Evolutionary conservation across 2,888 invertebrate genomes (phyloP), one percentile per base, ranked within the genome.

Genomic region (Xestia c-nigrum): DNA sequence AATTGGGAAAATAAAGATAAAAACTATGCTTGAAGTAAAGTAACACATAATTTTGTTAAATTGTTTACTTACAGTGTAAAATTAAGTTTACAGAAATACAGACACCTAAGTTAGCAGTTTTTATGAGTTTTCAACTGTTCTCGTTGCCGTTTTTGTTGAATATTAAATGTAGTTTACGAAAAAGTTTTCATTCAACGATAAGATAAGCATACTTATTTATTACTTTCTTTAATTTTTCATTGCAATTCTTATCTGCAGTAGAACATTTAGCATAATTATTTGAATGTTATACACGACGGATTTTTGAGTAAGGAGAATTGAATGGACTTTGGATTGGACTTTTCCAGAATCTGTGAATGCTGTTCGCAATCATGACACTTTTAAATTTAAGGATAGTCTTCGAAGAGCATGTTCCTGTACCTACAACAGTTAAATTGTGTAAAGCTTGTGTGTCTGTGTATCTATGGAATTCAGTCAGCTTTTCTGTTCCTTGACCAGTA

Each of bases 51-150:
- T 16, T 61, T 78, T 50, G 47, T 55, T 12, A 79, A 71, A 55
- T 79, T 55, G 63, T 24, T 55, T 78, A 55, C n/a, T 55, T 78
- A 55, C n/a, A 12, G 24, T 59, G 57, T 80, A n/a, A 78, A 65
- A 65, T 52, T 5, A 72, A 65, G 21, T 80, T 80, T 46, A 52
- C 80, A 10, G 24, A 72, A 38, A 57, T 59, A 73, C 80, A 16
- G 43, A 65, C 38, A 57, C 38, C 9, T 52, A 50, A 57, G 50
- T 59, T 38, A 19, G 24, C 14, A 65, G 65, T 21, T 59, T 57
- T 65, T 50, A 38, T 31, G 70, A 65, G 65, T 59, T 38, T 24
- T 52, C 40, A 19, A 68, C 19, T 64, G 63, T 12, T 63, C 43
- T 50, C 63, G 38, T 47, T 40, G 65, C 19, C 31, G 52, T 81